phyloP scores from a whole-genome alignment of 2,888 invertebrate genomes.

The Oxytorus armatus region DNA sequence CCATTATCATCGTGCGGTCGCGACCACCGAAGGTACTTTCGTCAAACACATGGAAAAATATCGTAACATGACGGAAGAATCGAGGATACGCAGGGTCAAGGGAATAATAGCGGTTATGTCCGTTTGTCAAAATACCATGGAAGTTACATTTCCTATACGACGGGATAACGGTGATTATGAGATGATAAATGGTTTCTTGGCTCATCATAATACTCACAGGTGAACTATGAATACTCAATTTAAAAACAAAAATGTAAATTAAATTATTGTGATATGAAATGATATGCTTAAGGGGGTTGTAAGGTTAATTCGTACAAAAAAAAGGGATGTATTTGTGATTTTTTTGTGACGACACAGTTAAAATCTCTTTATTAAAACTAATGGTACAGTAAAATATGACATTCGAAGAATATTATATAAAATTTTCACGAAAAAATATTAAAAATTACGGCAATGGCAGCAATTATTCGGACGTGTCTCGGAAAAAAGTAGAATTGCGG shows the following conservation, averaged over 20 bases:
- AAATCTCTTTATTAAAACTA: no score
- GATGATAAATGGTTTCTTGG: constrained; percentile 89
- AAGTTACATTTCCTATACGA: constrained; percentile 89
- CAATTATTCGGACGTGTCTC: no score
- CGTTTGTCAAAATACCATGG: constrained; percentile 88
- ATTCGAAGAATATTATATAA: no score
- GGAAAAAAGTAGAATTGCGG: no score
- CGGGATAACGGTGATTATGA: constrained; percentile 90
- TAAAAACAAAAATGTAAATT: not conserved
- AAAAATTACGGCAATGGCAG: no score
- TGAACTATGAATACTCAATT: constrained; percentile 64
- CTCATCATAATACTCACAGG: constrained; percentile 91
- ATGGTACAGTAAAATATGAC: no score
- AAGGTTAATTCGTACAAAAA: no score
- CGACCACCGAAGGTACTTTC: constrained; percentile 84
- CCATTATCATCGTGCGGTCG: constrained; percentile 88
- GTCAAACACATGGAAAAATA: constrained; percentile 70
- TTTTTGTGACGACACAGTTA: no score
- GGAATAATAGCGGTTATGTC: constrained; percentile 89
- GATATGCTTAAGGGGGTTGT: not conserved
- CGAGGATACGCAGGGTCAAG: constrained; percentile 87
- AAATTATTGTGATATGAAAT: not conserved
- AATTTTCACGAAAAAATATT: no score
- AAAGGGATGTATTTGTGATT: no score
- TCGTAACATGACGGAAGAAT: constrained; percentile 86